A percentile compares a stretch with the other conserved stretches of the same genome.
These are phyloP conservation scores for Cyanistes caeruleus DNA, from an alignment of 2,113 vertebrate genomes.

Conservation along the genomic window DNA sequence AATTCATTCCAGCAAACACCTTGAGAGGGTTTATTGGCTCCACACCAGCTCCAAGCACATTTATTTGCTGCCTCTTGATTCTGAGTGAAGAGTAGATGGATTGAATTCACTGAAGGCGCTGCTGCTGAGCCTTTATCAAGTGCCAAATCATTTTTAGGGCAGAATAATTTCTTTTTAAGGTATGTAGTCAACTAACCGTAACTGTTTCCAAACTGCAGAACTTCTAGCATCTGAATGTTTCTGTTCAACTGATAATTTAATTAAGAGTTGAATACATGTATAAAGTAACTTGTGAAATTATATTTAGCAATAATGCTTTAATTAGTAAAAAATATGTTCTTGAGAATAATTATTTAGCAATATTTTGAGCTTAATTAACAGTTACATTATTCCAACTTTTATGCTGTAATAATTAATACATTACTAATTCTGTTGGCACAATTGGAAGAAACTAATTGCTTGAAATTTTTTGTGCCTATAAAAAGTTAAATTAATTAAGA, in stretches of 20 bases:
- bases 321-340: constrained; percentile 43
- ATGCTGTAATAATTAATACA: constrained; percentile 46
- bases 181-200: neutral
- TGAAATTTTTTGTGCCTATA: constrained; percentile 26
- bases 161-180: neutral
- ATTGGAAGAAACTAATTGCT: constrained; percentile 57
- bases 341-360: constrained; percentile 41
- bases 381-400: constrained; percentile 18
- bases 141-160: neutral
- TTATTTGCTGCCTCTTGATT: neutral
- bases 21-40: neutral
- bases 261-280: neutral
- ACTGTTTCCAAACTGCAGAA: neutral
- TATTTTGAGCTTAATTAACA: constrained; percentile 59
- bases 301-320: constrained; percentile 51
- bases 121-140: neutral
- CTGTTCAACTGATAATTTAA: neutral
- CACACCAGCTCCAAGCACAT: neutral
- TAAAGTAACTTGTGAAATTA: constrained; percentile 2
- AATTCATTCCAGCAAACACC: neutral
- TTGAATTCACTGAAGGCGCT: neutral
- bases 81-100: neutral
- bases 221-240: neutral
- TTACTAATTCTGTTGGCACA: constrained; percentile 50
- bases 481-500: constrained; percentile 41